These are phyloP conservation scores for Ptychoptera albimana DNA, from an alignment of 2,888 invertebrate genomes.

Conservation along the genomic window DNA sequence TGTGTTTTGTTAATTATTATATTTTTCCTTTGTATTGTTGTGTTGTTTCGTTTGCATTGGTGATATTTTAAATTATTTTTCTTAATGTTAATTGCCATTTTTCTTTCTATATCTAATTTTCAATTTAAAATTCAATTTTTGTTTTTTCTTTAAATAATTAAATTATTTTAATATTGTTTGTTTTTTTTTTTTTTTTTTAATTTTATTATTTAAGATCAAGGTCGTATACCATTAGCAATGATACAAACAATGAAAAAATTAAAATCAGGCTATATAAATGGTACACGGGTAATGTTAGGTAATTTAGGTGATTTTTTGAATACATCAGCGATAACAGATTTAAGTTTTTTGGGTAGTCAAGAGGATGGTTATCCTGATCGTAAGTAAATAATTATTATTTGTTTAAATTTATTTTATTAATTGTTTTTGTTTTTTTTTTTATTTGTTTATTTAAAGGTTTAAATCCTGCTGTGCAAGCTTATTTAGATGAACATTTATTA, in stretches of 20 bases:
- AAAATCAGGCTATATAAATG: conserved; percentile 96
- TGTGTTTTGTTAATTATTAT: too few relatives aligned
- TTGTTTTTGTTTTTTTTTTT: not conserved
- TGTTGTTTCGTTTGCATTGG: too few relatives aligned
- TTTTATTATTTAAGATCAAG: conserved; percentile 54
- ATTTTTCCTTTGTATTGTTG: too few relatives aligned
- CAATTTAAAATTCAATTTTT: too few relatives aligned
- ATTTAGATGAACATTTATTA: conserved; percentile 70
- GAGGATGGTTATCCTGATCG: conserved; percentile 84
- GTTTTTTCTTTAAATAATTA: too few relatives aligned
- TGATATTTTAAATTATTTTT: too few relatives aligned
- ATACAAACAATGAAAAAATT: conserved; percentile 96
- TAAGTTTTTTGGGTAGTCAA: conserved; percentile 87
- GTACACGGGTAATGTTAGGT: conserved; percentile 94
- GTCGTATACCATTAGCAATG: conserved; percentile 83
- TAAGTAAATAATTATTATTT: conserved; percentile 27
- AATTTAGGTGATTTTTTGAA: conserved; percentile 86
- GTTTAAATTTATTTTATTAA: conserved; percentile 1
- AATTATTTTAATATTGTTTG: not conserved
- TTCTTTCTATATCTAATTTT: too few relatives aligned
- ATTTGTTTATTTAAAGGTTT: conserved; percentile 35
- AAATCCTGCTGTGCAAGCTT: conserved; percentile 70
- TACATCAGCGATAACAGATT: conserved; percentile 93
- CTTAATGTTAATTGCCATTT: too few relatives aligned
- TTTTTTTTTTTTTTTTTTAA: not conserved